Base-by-base conservation (phyloP, 2,888 invertebrate genomes). In the Cryptocephalus moraei region DNA sequence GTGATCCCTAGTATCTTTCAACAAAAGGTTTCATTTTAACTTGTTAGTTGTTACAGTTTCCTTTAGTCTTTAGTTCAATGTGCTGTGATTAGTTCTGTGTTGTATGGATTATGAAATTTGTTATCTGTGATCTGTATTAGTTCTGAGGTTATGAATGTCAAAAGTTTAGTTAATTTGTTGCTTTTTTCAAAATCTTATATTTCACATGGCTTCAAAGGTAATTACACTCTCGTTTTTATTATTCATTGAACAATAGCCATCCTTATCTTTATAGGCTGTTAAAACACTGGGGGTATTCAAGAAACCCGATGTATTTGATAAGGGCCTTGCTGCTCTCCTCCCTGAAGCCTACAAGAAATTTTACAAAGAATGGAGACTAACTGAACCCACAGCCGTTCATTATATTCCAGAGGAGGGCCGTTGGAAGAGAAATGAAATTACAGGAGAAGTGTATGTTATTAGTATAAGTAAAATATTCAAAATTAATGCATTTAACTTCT, bases 341-440 rank as follows among this genome's bases (percentile, higher is more conserved):
- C 92, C 92, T 1, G 78, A 80, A 50, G 86, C 84, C 1, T 92
- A 91, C 62, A 85, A 81, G 63, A 91, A 90, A 62, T 92, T 91
- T 69, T 90, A 85, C 78, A 75, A 74, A 49, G 91, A 92, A 74
- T 91, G 91, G 89, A 86, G 84, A 66, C 58, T 78, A 1, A 73
- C 79, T 44, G 74, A 76, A 52, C 76, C 79, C 1, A 61, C 71
- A 14, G 75, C 81, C 38, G 79, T 83, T 14, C 80, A 83, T 66
- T 90, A 84, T 65, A 77, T 86, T 43, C 83, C 86, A 34, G 80
- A 84, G 64, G 76, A 81, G 58, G 84, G 82, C 22, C 80, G 78
- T 64, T 91, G 84, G 80, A 79, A 78, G 57, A 76, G 82, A 46
- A 78, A 88, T 66, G 82, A 84, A 50, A 64, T 81, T 12, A 86